phyloP scores from a whole-genome alignment of 1,140 invertebrate genomes.

The Bombus confusus region DNA sequence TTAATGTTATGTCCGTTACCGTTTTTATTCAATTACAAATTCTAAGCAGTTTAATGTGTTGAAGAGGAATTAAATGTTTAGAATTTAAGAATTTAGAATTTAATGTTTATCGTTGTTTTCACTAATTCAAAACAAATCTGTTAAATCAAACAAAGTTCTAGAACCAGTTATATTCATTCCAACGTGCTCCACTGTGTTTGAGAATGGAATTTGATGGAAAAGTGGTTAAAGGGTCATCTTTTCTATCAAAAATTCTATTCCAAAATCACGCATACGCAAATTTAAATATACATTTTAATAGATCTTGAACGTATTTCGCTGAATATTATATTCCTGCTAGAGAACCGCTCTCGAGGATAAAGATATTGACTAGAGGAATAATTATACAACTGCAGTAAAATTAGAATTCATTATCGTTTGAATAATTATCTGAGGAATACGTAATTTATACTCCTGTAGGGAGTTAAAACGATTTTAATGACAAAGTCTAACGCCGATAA shows the following conservation, averaged over 20 bases:
- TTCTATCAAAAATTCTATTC: background rate
- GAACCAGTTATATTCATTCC: too few relatives aligned
- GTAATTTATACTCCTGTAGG: background rate
- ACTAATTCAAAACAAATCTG: too few relatives aligned
- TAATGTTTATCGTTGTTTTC: too few relatives aligned
- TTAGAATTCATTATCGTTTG: constrained; percentile 11
- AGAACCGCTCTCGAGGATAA: background rate
- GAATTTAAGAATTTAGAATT: too few relatives aligned
- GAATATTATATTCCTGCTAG: background rate
- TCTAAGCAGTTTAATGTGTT: too few relatives aligned
- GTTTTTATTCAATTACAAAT: too few relatives aligned
- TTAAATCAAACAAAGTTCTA: too few relatives aligned
- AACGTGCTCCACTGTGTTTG: too few relatives aligned
- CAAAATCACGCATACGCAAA: background rate
- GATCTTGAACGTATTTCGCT: background rate
- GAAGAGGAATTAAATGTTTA: too few relatives aligned
- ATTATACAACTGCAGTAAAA: constrained; percentile 9
- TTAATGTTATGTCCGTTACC: too few relatives aligned
- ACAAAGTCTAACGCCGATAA: background rate
- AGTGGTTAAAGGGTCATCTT: too few relatives aligned
- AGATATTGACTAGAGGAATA: background rate
- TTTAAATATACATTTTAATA: background rate
- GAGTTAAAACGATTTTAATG: background rate
- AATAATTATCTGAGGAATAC: background rate
- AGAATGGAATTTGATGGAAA: too few relatives aligned